phyloP scores from a whole-genome alignment of 2,888 invertebrate species.

The Hydrotaea cyrtoneurina region DNA sequence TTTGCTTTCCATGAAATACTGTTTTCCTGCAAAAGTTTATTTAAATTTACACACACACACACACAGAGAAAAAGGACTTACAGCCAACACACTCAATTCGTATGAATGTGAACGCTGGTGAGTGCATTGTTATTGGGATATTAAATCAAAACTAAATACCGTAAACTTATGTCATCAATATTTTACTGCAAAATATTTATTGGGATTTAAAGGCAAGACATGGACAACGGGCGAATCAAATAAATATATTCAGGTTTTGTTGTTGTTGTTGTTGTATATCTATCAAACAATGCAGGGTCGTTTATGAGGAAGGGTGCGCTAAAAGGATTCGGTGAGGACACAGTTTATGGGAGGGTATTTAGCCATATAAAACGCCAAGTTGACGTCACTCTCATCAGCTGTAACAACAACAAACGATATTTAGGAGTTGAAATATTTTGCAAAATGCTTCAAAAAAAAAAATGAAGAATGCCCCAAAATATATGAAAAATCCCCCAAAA shows the following conservation, averaged over 20 bases:
- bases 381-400: no score
- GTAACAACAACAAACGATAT: no score
- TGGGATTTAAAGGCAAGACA: constrained; percentile 14
- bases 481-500: no score
- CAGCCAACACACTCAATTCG: background rate
- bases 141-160: constrained; percentile 64
- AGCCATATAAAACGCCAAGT: no score
- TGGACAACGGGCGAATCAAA: constrained; percentile 9
- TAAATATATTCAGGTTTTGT: background rate
- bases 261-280: background rate
- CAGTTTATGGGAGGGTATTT: no score
- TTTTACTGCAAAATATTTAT: constrained; percentile 47
- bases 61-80: background rate
- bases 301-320: background rate
- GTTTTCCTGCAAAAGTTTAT: constrained; percentile 38
- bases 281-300: background rate
- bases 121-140: constrained; percentile 43
- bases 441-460: no score
- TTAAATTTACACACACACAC: constrained; percentile 49
- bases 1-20: constrained; percentile 27
- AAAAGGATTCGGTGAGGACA: no score
- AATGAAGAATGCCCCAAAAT: no score
- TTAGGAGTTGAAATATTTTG: no score
- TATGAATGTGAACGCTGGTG: background rate
- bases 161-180: constrained; percentile 63